These are phyloP conservation scores for Marasmarcha lunaedactyla DNA, from an alignment of 2,888 invertebrate species.

Conservation along the genomic window DNA sequence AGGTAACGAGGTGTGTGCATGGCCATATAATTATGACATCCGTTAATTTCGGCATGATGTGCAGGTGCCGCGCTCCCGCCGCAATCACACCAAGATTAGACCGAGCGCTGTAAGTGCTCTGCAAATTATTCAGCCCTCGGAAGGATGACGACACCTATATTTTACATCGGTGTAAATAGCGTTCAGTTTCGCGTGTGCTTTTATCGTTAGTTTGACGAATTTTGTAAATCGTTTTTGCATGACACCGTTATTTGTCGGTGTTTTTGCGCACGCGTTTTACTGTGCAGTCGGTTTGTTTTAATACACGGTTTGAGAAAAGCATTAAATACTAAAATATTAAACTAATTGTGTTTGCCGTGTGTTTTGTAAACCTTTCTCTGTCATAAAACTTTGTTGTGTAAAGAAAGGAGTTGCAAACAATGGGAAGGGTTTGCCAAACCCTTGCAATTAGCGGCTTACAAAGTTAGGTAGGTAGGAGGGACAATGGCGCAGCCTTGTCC, in stretches of 20 bases:
- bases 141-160: too few relatives aligned
- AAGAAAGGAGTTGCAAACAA: constrained; percentile 42
- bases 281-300: too few relatives aligned
- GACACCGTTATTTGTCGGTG: neutral
- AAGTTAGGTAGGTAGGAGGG: too few relatives aligned
- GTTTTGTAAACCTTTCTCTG: constrained; percentile 22
- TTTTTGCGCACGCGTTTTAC: too few relatives aligned
- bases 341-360: constrained; percentile 2
- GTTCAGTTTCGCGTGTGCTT: neutral
- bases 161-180: neutral
- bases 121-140: neutral
- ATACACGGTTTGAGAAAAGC: too few relatives aligned
- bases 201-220: neutral
- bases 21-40: constrained; percentile 40
- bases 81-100: constrained; percentile 5
- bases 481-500: too few relatives aligned
- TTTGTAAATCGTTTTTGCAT: neutral
- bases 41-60: constrained; percentile 36
- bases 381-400: constrained; percentile 29
- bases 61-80: constrained; percentile 19
- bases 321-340: neutral
- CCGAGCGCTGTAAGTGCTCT: neutral
- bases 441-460: constrained; percentile 51
- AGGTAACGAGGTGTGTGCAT: constrained; percentile 36
- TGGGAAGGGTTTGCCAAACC: constrained; percentile 39